Evolutionary conservation across 2,113 vertebrate species (phyloP), one percentile per base, ranked within the genome.

Genomic region (Chauna torquata): DNA sequence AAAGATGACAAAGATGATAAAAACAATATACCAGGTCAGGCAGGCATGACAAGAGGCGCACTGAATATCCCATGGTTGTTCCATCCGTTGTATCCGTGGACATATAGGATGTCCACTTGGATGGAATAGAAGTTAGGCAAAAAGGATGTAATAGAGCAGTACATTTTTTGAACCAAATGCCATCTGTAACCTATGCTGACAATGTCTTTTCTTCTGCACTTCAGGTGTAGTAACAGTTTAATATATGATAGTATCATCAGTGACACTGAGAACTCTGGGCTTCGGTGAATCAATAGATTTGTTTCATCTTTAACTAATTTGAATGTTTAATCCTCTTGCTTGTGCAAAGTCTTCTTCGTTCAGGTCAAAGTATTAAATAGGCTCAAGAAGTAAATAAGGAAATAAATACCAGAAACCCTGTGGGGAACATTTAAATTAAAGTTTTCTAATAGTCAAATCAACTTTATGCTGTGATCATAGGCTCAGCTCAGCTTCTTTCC

Each of bases 361-460:
- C 84, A 94, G 70, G 92, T 95, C 89, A 81, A 95, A 95, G 90
- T 83, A 95, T 97, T 97, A 94, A 93, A 83, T 66, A 91, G 85
- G 79, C 84, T 97, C 55, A 85, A 95, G 82, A 93, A 97, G 71
- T 77, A 96, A 95, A 92, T 89, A 92, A 91, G 74, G 80, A 96
- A 91, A 95, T 88, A 92, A 94, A 94, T 95, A 85, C 65, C 71
- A 95, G 75, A 93, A 92, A 34, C 42, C 34, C 89, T 7, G 0
- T 20, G 50, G 87, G 78, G 93, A 92, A 70, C 45, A 86, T 20
- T 87, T 93, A 96, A 97, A 96, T 95, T 86, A 71, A 94, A 94
- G 71, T 93, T 97, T 94, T 93, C 78, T 91, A 83, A 88, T 81
- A 92, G 87, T 87, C 84, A 95, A 57, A 97, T 96, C 75, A 92